Evolutionary conservation across 2,113 vertebrate species (phyloP).

Genomic region (Oncorhynchus nerka): DNA sequence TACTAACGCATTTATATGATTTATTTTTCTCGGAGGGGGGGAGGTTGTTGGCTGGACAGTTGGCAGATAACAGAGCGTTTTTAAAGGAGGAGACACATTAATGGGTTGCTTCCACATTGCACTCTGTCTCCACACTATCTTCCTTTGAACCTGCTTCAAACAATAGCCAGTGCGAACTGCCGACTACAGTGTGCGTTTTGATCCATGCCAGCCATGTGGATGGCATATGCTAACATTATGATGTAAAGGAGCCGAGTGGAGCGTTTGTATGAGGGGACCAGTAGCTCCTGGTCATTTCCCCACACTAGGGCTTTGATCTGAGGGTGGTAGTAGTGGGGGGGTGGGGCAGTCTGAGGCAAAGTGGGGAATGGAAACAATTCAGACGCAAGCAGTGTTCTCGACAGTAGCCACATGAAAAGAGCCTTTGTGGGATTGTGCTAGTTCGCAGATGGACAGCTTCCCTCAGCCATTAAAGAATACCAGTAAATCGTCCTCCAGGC

Average conservation of each 20-base stretch:
- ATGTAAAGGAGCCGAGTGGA: slow-evolving; percentile 55
- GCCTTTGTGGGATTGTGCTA: slow-evolving; percentile 72
- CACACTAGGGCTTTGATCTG: slow-evolving; percentile 79
- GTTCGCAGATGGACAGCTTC: slow-evolving; percentile 75
- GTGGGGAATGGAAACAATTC: slow-evolving; percentile 76
- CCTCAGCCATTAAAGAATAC: slow-evolving; percentile 70
- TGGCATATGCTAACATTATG: slow-evolving; percentile 81
- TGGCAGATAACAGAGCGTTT: slow-evolving; percentile 26
- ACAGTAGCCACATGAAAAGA: slow-evolving; percentile 82
- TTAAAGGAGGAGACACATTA: slow-evolving; percentile 52
- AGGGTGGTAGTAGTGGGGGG: slow-evolving; percentile 21
- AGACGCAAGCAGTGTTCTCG: slow-evolving; percentile 64
- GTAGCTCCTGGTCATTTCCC: slow-evolving; percentile 77
- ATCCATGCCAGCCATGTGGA: slow-evolving; percentile 86
- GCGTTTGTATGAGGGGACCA: slow-evolving; percentile 67
- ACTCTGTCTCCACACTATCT: slow-evolving; percentile 55
- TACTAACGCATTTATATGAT: not conserved
- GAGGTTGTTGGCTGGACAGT: slow-evolving; percentile 18
- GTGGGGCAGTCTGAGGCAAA: slow-evolving; percentile 58
- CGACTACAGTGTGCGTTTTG: slow-evolving; percentile 70
- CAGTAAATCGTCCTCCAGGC: slow-evolving; percentile 45
- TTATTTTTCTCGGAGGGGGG: not conserved
- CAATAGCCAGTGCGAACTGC: slow-evolving; percentile 51
- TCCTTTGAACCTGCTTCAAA: slow-evolving; percentile 79
- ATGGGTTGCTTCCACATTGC: slow-evolving; percentile 69